Evolutionary conservation across 2,113 vertebrate species (phyloP).

Genomic region (Anseranas semipalmata): DNA sequence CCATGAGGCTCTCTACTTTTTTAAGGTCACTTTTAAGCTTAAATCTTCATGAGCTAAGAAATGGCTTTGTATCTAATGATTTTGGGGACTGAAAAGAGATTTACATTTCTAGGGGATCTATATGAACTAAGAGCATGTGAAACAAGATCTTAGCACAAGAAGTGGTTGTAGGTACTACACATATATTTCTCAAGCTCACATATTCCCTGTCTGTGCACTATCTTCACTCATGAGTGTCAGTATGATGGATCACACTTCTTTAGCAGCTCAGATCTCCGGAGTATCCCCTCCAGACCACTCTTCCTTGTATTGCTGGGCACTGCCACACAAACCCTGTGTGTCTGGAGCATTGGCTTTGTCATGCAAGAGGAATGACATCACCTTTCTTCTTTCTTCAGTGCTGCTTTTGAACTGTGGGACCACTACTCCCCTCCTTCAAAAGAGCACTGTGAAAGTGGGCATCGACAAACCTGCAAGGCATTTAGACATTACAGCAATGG

Average conservation of each 20-base stretch:
- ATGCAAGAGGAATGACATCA: not conserved
- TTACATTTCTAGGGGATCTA: not conserved
- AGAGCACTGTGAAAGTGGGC: not conserved
- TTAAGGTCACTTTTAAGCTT: not conserved
- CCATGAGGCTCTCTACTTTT: not conserved
- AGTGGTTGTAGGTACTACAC: not conserved
- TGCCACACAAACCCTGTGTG: rapidly evolving
- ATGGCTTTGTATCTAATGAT: not conserved
- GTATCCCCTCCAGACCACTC: not conserved
- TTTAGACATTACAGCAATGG: not conserved
- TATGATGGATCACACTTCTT: not conserved
- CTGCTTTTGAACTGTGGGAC: not conserved
- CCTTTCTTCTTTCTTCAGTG: not conserved
- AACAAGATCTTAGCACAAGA: not conserved
- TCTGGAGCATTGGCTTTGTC: not conserved
- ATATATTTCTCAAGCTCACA: not conserved
- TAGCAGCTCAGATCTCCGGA: not conserved
- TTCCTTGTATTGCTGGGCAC: not conserved
- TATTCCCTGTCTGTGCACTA: not conserved
- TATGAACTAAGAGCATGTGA: not conserved
- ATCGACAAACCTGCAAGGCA: not conserved
- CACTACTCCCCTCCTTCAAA: not conserved
- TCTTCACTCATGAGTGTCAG: not conserved
- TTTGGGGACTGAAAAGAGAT: not conserved
- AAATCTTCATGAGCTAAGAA: not conserved